phyloP scores from a whole-genome alignment of 1,140 invertebrate species.

The Melitaea cinxia region DNA sequence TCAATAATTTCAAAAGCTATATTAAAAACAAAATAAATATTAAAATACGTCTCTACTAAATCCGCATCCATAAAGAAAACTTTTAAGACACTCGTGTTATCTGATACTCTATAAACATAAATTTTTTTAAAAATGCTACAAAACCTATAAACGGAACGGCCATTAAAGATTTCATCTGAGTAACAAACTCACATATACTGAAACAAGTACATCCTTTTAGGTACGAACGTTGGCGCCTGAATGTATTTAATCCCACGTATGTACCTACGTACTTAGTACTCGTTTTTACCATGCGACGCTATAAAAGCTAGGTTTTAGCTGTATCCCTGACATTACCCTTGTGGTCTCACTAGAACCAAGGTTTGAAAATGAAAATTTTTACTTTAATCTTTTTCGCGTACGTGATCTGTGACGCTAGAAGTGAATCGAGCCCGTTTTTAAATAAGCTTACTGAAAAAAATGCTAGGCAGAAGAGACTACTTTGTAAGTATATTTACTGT shows the following conservation, averaged over 20 bases:
- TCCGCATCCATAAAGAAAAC: no score
- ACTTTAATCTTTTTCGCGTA: constrained; percentile 43
- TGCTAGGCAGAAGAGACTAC: constrained; percentile 46
- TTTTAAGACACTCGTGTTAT: no score
- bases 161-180: constrained; percentile 29
- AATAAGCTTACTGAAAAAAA: constrained; percentile 36
- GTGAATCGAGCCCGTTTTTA: constrained; percentile 35
- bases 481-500: constrained; percentile 46
- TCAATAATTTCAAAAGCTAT: no score
- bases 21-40: no score
- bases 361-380: constrained; percentile 51
- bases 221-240: constrained; percentile 53
- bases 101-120: constrained; percentile 5
- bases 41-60: no score
- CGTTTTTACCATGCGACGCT: constrained; percentile 56
- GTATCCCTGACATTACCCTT: constrained; percentile 75
- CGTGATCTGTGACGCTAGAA: constrained; percentile 27
- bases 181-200: constrained; percentile 31
- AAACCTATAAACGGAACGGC: constrained; percentile 10
- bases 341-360: constrained; percentile 39
- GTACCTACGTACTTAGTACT: constrained; percentile 48
- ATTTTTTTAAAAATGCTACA: neutral
- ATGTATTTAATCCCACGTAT: constrained; percentile 69
- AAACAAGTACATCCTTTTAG: constrained; percentile 68
- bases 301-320: constrained; percentile 72